Evolutionary conservation across 2,888 invertebrate species (phyloP).

Genomic region (Carabus problematicus): DNA sequence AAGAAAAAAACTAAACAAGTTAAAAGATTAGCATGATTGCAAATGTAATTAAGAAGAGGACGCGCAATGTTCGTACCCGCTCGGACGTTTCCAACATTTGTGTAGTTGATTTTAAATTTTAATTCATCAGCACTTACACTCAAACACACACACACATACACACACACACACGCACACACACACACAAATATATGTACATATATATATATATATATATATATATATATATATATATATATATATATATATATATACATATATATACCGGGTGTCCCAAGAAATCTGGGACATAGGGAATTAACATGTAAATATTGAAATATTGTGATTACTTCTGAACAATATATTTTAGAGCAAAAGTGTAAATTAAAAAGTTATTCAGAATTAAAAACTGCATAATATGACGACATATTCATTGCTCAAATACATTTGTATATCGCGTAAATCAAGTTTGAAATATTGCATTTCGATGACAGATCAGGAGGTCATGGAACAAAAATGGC

Average conservation of each 20-base stretch:
- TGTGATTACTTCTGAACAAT: too few species aligned
- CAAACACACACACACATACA: neutral
- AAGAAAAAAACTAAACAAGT: conserved; percentile 37
- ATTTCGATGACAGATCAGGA: too few species aligned
- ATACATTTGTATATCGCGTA: too few species aligned
- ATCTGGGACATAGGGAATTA: too few species aligned
- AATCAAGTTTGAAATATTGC: too few species aligned
- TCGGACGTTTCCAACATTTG: neutral
- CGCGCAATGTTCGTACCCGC: conserved; percentile 5
- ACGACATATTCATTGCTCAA: too few species aligned
- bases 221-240: neutral
- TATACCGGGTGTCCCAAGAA: too few species aligned
- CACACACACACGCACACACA: neutral
- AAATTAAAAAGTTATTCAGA: too few species aligned
- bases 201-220: neutral
- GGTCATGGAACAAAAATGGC: too few species aligned
- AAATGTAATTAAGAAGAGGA: conserved; percentile 40
- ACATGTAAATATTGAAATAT: too few species aligned
- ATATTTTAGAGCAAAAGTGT: too few species aligned
- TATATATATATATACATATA: neutral
- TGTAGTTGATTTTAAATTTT: neutral
- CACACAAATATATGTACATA: neutral
- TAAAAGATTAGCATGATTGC: conserved; percentile 38
- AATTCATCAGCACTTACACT: neutral
- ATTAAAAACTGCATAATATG: too few species aligned